A percentile compares a stretch with the other conserved stretches of the same genome.
Evolutionary conservation across 1,140 invertebrate genomes (phyloP).

Genomic region (Aporrectodea caliginosa): DNA sequence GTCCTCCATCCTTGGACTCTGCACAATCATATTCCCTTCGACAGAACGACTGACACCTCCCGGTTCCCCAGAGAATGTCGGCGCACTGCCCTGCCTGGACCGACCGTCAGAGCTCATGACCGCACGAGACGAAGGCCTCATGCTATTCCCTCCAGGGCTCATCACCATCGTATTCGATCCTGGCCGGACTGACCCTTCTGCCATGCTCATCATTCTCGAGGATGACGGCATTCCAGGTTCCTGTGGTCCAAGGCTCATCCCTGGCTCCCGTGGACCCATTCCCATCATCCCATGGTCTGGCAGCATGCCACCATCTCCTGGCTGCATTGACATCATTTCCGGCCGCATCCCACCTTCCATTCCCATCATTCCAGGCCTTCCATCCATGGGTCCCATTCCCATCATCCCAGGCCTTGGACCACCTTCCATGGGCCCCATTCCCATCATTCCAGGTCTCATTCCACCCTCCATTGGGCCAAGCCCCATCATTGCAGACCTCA

Average conservation of each 20-base stretch:
- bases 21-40: background rate
- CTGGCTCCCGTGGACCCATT: background rate
- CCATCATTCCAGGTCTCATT: conserved; percentile 39
- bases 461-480: conserved; percentile 28
- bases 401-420: conserved; percentile 34
- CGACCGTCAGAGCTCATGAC: background rate
- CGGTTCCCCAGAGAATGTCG: background rate
- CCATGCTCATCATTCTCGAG: background rate
- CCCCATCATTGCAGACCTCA: conserved; percentile 17
- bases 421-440: conserved; percentile 48
- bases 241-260: background rate
- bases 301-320: background rate
- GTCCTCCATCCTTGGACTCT: background rate
- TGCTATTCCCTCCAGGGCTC: background rate
- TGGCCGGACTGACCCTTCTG: background rate
- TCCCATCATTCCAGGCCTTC: conserved; percentile 32
- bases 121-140: background rate
- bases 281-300: background rate
- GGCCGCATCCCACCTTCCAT: background rate
- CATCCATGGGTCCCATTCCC: conserved; percentile 34
- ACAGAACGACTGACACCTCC: background rate
- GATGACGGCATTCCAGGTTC: background rate
- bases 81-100: background rate
- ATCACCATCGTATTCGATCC: background rate
- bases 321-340: background rate